Evolutionary conservation across 2,888 invertebrate species (phyloP), one percentile per base, ranked within the genome.

Genomic region (Criorhina ranunculi): DNA sequence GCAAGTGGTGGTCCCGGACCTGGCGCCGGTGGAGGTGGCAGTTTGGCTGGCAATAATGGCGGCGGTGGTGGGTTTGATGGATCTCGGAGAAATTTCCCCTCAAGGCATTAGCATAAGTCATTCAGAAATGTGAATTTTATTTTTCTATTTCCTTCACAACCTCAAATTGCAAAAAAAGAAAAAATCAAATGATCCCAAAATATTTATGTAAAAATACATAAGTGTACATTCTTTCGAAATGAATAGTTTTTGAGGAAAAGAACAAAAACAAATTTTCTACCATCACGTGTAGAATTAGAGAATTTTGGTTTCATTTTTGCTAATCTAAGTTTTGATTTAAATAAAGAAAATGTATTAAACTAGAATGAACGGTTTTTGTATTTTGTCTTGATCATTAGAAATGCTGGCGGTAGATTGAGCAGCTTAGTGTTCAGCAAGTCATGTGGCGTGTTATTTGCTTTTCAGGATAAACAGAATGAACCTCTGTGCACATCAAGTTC

Each of bases 71-170:
- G 78, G 7, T 85, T 82, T 42, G 86, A 83, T 29, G 85, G 88
- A 86, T 86, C 88, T 80, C 88, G 88, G 44, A 88, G 87, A 82
- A 87, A 87, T 75, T 72, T 85, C 11, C 40, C 75, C 73, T 24
- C 86, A 62, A 79, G 70, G 33, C 80, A 86, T 55, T 86, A 88
- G 82, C 69, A 59, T 67, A 44, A 78, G 42, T 51, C 37, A 17
- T 75, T 75, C 44, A 33, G 55, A 33, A 62, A 60, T 64, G 46
- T 62, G 40, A 55, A 78, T 49, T 66, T 35, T 49, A 31, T 55
- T 35, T 55, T 40, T 78, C 33, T 40, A 49, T 40, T 57, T 33
- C 6, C 55, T 70, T 40, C n/a, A 24, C 37, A 37, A 42, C 17
- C 40, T 44, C 49, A 37, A 33, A 24, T 9, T 46, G 17, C 37